Percentiles rank a stretch among this genome's conserved stretches.
These are phyloP conservation scores for Thamnaconus septentrionalis DNA, from an alignment of 2,113 vertebrate species.

Conservation along the genomic window DNA sequence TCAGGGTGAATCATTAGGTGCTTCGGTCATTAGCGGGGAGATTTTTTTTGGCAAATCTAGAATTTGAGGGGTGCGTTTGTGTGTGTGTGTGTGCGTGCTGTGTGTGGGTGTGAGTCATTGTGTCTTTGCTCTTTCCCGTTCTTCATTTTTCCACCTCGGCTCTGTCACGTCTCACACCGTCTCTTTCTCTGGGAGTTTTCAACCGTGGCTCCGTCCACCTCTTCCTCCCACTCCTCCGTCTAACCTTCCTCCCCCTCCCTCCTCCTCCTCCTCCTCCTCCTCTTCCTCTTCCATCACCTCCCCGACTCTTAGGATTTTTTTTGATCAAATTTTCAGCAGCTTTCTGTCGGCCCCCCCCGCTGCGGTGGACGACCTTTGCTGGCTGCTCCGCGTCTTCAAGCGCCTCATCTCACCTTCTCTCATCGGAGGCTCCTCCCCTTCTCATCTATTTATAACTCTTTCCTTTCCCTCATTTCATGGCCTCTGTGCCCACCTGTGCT, in stretches of 20 bases:
- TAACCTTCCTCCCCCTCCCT: constrained; percentile 1
- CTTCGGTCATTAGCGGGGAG: too few species aligned
- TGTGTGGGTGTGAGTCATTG: too few species aligned
- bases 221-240: constrained; percentile 14
- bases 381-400: not conserved
- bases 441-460: constrained; percentile 14
- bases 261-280: not conserved
- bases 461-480: constrained; percentile 20
- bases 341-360: not conserved
- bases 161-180: too few species aligned
- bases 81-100: too few species aligned
- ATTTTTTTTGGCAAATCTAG: too few species aligned
- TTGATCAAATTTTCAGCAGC: not conserved
- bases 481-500: not conserved
- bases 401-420: constrained; percentile 8
- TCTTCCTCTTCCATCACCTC: not conserved
- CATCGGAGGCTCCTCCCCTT: constrained; percentile 6
- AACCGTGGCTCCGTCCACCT: not conserved
- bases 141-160: too few species aligned
- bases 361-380: not conserved
- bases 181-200: too few species aligned
- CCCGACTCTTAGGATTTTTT: not conserved
- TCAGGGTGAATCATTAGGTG: too few species aligned
- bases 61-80: too few species aligned
- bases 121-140: too few species aligned